Base-by-base conservation (phyloP, 1,140 invertebrate genomes). In the Scaptomyza pallida region DNA sequence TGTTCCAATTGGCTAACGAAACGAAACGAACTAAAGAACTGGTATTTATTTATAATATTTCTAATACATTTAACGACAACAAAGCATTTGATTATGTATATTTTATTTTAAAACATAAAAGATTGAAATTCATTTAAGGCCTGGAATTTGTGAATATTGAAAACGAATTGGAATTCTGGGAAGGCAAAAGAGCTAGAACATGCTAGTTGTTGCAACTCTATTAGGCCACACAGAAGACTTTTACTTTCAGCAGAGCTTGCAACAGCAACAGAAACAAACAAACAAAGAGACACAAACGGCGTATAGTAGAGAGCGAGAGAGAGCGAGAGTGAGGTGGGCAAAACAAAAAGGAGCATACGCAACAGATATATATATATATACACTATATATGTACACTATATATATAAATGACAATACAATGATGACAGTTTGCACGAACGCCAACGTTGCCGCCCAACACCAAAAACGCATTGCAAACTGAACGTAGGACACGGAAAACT, bases 361-460 rank as follows among this genome's bases (percentile, higher is more conserved):
- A 67, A 47, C 62, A 67, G 41, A 40, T 21, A 57, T 9, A 30
- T 8, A 21, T 21, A 21, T 21, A 21, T 9, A 9, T 30, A 30
- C 6, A 30, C 1, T 30, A 30, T 9, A 30, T 30, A 26, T 26
- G 5, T 26, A 30, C 1, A 9, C 8, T 9, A 30, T 30, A 26
- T 26, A 5, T 26, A 26, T 26, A 9, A 44, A 64, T 54, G 54
- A 80, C 79, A 83, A 78, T 60, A 65, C 70, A 72, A 76, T 72
- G 72, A 75, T 68, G 63, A 81, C 70, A 82, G 73, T 74, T 76
- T 79, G 69, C 72, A 59, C 30, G 74, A 41, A 71, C 54, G 54
- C 21, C 67, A 47, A 59, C 26, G 50, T 57, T 35, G 47, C 17
- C 61, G 33, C 50, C 37, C 41, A 48, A n/a, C 43, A 21, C 9